Percentiles rank a stretch among this genome's conserved stretches.
Evolutionary conservation across 2,113 vertebrate species (phyloP).

Genomic region (Pholis gunnellus): DNA sequence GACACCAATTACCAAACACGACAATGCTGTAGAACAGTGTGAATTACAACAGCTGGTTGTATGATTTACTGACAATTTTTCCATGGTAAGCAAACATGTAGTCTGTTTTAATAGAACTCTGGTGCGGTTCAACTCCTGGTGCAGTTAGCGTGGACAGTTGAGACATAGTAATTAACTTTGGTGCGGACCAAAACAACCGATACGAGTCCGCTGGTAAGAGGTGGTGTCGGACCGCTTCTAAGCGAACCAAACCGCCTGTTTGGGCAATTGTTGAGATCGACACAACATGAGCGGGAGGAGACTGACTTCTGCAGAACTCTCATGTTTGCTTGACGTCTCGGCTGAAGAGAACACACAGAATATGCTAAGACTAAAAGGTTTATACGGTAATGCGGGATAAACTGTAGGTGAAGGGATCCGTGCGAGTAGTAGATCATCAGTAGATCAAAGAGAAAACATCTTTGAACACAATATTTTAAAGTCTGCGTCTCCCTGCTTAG

Average conservation of each 20-base stretch:
- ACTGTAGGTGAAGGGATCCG: no score
- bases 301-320: no score
- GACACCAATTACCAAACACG: neutral
- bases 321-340: no score
- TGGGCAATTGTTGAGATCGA: neutral
- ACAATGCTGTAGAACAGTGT: neutral
- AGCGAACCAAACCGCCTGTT: no score
- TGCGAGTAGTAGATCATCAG: no score
- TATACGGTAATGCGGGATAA: no score
- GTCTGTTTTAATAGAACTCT: neutral
- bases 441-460: no score
- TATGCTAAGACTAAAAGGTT: no score
- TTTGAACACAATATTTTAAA: no score
- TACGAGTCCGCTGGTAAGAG: neutral
- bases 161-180: neutral
- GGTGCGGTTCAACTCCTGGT: neutral
- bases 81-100: neutral
- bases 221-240: neutral
- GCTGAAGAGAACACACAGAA: no score
- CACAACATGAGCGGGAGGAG: no score
- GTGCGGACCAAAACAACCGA: neutral
- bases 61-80: neutral
- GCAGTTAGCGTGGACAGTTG: neutral
- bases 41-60: neutral
- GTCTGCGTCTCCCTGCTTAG: no score